These are phyloP conservation scores for Drosophila mayri DNA, from an alignment of 1,140 invertebrate species.

Conservation along the genomic window DNA sequence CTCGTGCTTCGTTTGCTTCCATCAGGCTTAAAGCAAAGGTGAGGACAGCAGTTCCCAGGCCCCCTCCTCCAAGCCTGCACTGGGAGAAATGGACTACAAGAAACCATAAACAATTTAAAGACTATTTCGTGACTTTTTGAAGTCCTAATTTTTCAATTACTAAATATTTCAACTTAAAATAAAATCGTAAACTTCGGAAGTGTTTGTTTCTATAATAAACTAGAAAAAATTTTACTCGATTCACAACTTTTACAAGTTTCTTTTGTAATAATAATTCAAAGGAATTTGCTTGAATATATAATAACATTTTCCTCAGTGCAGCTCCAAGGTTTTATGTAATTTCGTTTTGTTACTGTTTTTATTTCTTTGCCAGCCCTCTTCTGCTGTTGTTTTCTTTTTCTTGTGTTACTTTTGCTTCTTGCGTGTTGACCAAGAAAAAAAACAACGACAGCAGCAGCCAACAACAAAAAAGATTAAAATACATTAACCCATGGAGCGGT, in stretches of 20 bases:
- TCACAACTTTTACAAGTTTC: background rate
- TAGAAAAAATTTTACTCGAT: too few relatives aligned
- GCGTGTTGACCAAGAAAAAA: constrained; percentile 60
- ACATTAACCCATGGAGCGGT: constrained; percentile 35
- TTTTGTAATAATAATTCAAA: background rate
- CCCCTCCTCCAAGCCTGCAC: constrained; percentile 12
- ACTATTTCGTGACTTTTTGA: background rate
- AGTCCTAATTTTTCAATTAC: background rate
- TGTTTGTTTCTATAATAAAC: too few relatives aligned
- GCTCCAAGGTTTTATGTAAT: constrained; percentile 75
- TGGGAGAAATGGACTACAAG: background rate
- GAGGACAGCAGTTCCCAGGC: constrained; percentile 65
- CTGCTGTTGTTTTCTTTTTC: constrained; percentile 31
- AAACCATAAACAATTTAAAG: too few relatives aligned
- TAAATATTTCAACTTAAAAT: background rate
- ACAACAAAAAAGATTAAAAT: constrained; percentile 39
- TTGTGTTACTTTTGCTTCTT: constrained; percentile 67
- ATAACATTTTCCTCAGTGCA: background rate
- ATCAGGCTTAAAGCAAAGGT: constrained; percentile 50
- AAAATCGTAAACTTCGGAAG: too few relatives aligned
- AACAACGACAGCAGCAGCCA: constrained; percentile 7
- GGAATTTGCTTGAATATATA: background rate
- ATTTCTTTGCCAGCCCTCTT: constrained; percentile 23
- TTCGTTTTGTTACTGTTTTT: constrained; percentile 62
- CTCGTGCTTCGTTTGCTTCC: constrained; percentile 44